Conservation (phyloP, 2,888 invertebrate genomes). For the Pheosia tremula region DNA sequence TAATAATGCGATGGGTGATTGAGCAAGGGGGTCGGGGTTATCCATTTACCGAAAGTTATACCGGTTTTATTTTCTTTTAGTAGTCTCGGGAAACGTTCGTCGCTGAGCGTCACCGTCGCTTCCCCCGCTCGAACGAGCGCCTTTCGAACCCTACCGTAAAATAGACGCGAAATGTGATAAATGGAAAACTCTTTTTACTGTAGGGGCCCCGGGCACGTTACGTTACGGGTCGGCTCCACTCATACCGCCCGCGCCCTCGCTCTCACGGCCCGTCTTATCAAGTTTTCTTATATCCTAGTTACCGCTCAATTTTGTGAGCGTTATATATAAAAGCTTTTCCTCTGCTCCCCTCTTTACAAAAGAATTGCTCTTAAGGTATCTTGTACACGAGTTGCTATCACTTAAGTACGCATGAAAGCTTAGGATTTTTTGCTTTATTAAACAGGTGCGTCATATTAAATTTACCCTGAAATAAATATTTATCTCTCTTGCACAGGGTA, state of each 20-base stretch:
- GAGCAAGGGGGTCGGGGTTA: constrained; percentile 71
- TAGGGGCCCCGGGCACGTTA: constrained; percentile 71
- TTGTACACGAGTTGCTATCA: constrained; percentile 52
- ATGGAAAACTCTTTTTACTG: constrained; percentile 83
- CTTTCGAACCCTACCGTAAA: constrained; percentile 80
- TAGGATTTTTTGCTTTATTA: constrained; percentile 39
- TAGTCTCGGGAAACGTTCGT: constrained; percentile 67
- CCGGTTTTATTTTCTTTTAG: constrained; percentile 79
- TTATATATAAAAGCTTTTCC: constrained; percentile 68
- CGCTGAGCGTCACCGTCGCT: constrained; percentile 68
- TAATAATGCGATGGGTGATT: constrained; percentile 69
- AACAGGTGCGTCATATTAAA: constrained; percentile 35
- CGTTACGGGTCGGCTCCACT: constrained; percentile 71
- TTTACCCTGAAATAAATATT: constrained; percentile 37
- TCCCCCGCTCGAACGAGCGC: constrained; percentile 66
- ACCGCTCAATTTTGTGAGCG: constrained; percentile 77
- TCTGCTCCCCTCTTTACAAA: constrained; percentile 59
- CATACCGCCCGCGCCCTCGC: constrained; percentile 61
- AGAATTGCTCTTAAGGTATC: constrained; percentile 66
- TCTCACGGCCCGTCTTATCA: constrained; percentile 72
- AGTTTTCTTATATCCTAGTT: constrained; percentile 79
- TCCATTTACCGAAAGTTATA: constrained; percentile 77
- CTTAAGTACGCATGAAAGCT: constrained; percentile 47
- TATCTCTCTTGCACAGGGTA: constrained; percentile 85
- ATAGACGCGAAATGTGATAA: constrained; percentile 84